Conservation (phyloP, 1,140 invertebrate species). For the Coelopa frigida region DNA sequence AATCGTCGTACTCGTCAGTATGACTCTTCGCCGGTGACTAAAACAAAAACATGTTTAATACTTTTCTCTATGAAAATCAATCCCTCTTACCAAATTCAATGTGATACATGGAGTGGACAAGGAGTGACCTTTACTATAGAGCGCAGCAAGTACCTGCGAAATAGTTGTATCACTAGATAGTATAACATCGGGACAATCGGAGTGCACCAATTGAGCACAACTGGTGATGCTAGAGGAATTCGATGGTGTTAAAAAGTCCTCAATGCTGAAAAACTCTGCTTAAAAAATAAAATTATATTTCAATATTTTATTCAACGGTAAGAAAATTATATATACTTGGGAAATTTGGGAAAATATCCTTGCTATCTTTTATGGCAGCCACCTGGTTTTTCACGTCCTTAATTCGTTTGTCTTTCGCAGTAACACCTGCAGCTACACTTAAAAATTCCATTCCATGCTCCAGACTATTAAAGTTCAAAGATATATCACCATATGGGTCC, state of each 20-base stretch:
- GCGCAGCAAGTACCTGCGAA: constrained; percentile 54
- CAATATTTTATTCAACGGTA: constrained; percentile 5
- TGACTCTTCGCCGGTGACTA: neutral
- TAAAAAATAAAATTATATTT: neutral
- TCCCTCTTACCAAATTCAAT: constrained; percentile 31
- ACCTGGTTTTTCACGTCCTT: constrained; percentile 64
- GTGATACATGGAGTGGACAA: constrained; percentile 52
- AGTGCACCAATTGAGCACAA: constrained; percentile 35
- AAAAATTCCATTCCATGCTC: constrained; percentile 45
- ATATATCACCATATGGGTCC: constrained; percentile 9
- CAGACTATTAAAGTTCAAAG: constrained; percentile 14
- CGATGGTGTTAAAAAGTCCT: constrained; percentile 32
- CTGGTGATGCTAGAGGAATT: constrained; percentile 14
- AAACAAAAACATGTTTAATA: neutral
- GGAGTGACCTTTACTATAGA: constrained; percentile 51
- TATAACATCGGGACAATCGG: constrained; percentile 46
- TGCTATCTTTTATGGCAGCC: constrained; percentile 27
- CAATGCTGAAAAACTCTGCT: constrained; percentile 30
- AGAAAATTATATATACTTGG: constrained; percentile 22
- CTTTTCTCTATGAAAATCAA: neutral
- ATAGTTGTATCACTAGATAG: constrained; percentile 54
- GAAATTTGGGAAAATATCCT: constrained; percentile 26
- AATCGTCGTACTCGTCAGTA: constrained; percentile 2
- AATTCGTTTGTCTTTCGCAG: constrained; percentile 73
- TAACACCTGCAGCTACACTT: constrained; percentile 71